A percentile compares a stretch with the other conserved stretches of the same genome.
phyloP scores from a whole-genome alignment of 92 coral and sea anemone species.

The Desmophyllum pertusum region DNA sequence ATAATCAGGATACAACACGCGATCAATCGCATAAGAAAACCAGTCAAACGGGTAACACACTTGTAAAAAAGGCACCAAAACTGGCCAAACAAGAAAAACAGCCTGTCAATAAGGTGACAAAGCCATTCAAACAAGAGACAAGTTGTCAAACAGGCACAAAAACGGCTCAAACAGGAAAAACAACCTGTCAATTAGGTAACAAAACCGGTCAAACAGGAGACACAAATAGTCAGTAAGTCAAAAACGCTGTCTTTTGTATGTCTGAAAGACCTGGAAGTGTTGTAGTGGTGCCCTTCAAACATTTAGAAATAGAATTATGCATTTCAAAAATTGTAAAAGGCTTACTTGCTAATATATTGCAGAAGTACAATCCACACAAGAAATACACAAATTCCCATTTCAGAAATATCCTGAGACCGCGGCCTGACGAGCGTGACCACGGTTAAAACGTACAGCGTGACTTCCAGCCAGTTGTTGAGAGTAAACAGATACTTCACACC shows the following conservation, averaged over 20 bases:
- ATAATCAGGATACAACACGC: background rate
- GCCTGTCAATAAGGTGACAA: background rate
- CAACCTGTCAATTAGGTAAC: too few species aligned
- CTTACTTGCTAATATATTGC: slow-evolving; percentile 92
- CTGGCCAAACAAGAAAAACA: background rate
- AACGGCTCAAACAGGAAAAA: too few species aligned
- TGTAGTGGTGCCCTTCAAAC: background rate
- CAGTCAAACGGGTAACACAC: background rate
- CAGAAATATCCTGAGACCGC: slow-evolving; percentile 62
- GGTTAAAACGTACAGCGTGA: slow-evolving; percentile 76
- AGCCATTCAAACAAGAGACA: background rate
- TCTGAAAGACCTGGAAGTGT: too few species aligned
- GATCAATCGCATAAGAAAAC: background rate
- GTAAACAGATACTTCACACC: slow-evolving; percentile 82
- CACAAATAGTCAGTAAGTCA: too few species aligned
- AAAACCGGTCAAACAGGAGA: too few species aligned
- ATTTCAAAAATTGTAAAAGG: background rate
- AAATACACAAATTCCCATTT: slow-evolving; percentile 84
- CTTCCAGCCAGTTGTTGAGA: slow-evolving; percentile 86
- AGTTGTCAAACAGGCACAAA: too few species aligned
- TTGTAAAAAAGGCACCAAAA: background rate
- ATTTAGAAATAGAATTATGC: background rate
- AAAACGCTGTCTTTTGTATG: too few species aligned
- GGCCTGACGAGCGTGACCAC: slow-evolving; percentile 78
- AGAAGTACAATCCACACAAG: slow-evolving; percentile 83